phyloP scores from a whole-genome alignment of 92 coral and sea anemone genomes.

The Porites divaricata region DNA sequence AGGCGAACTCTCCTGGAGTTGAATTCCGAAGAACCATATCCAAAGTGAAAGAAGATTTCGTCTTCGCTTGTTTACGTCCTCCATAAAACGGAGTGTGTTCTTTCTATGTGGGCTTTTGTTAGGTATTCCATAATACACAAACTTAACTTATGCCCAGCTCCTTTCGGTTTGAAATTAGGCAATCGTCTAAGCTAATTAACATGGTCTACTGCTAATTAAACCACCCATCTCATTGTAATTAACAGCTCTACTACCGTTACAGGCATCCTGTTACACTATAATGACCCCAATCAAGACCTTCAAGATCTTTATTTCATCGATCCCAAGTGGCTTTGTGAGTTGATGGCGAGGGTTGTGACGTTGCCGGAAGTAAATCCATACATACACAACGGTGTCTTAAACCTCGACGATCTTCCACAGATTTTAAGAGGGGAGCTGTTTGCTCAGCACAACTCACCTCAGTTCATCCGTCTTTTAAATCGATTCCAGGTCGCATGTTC shows the following conservation, averaged over 20 bases:
- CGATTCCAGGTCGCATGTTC: constrained; percentile 97
- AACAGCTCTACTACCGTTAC: not conserved
- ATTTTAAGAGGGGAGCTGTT: constrained; percentile 80
- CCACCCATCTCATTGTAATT: not conserved
- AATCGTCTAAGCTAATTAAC: no score
- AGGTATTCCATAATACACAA: no score
- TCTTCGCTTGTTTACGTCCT: no score
- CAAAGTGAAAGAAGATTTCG: no score
- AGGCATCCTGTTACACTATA: constrained; percentile 96
- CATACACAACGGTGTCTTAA: constrained; percentile 78
- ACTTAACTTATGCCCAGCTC: no score
- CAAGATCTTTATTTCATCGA: constrained; percentile 96
- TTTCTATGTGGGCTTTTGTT: no score
- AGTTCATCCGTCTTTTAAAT: constrained; percentile 90
- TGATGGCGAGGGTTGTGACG: constrained; percentile 94
- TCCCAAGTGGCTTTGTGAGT: constrained; percentile 96
- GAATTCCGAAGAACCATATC: no score
- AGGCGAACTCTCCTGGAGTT: no score
- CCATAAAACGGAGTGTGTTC: no score
- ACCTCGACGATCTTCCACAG: constrained; percentile 50
- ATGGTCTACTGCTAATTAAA: no score
- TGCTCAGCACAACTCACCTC: constrained; percentile 75
- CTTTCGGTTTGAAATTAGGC: no score
- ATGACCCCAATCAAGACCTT: constrained; percentile 96
- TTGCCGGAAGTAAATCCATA: constrained; percentile 77